Percentiles rank a stretch among this genome's conserved stretches.
phyloP scores from a whole-genome alignment of 1,140 invertebrate genomes.

The Caerostris darwini region DNA sequence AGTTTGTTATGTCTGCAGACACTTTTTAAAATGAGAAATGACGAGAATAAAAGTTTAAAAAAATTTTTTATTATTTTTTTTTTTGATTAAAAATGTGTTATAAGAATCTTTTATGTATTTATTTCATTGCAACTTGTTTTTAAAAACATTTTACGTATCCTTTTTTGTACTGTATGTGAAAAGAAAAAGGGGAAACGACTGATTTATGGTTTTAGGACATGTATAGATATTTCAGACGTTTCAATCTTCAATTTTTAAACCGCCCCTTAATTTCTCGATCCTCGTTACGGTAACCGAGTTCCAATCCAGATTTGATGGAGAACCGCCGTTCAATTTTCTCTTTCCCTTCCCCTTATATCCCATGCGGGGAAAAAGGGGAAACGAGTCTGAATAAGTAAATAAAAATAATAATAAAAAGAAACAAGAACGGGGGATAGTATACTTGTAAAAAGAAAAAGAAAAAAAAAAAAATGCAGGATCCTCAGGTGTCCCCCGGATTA shows the following conservation, averaged over 20 bases:
- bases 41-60: too few relatives aligned
- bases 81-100: too few relatives aligned
- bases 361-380: conserved; percentile 13
- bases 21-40: too few relatives aligned
- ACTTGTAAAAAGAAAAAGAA: not conserved
- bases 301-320: conserved; percentile 76
- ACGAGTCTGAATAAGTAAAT: conserved; percentile 62
- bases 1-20: too few relatives aligned
- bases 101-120: too few relatives aligned
- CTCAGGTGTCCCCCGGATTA: conserved; percentile 76
- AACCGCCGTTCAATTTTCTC: conserved; percentile 71
- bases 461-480: conserved; percentile 30
- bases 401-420: conserved; percentile 62
- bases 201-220: too few relatives aligned
- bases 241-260: conserved; percentile 29
- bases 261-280: conserved; percentile 55
- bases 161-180: too few relatives aligned
- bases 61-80: too few relatives aligned
- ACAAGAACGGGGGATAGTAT: not conserved
- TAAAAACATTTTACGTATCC: too few relatives aligned
- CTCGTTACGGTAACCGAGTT: conserved; percentile 76
- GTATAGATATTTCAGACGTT: too few relatives aligned
- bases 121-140: too few relatives aligned
- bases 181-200: too few relatives aligned
- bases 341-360: conserved; percentile 8